These are phyloP conservation scores for Apis florea DNA, from an alignment of 1,140 invertebrate genomes.

Conservation along the genomic window DNA sequence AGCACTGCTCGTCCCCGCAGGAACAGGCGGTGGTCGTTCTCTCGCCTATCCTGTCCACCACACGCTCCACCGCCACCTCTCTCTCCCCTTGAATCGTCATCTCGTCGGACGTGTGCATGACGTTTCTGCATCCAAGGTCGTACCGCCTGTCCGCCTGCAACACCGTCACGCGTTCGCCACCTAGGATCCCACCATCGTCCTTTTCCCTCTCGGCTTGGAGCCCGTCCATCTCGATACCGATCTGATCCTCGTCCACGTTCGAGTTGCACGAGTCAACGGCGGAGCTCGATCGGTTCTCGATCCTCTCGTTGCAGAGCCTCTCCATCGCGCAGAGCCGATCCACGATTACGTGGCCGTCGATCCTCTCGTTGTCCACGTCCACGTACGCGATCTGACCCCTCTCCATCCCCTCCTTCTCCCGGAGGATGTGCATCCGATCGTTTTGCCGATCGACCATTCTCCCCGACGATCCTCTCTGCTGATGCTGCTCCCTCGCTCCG, in stretches of 20 bases:
- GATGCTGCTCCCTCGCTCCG: constrained; percentile 28
- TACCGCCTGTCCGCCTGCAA: constrained; percentile 67
- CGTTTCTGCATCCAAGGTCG: constrained; percentile 68
- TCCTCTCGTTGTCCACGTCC: constrained; percentile 65
- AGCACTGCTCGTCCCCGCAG: constrained; percentile 75
- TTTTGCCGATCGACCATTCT: constrained; percentile 44
- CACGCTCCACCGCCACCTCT: constrained; percentile 67
- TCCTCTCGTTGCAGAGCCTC: constrained; percentile 75
- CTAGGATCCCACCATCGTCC: constrained; percentile 53
- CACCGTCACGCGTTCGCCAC: constrained; percentile 63
- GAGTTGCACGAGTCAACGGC: constrained; percentile 76
- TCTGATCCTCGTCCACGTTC: constrained; percentile 72
- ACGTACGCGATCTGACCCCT: constrained; percentile 51
- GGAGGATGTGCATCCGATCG: constrained; percentile 56
- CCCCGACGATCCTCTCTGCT: constrained; percentile 40
- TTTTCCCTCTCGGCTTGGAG: constrained; percentile 65
- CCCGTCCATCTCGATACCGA: constrained; percentile 65
- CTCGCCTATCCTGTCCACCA: constrained; percentile 71
- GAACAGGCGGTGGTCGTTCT: constrained; percentile 73
- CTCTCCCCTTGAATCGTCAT: constrained; percentile 64
- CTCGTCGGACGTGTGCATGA: constrained; percentile 67
- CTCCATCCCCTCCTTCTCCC: constrained; percentile 53
- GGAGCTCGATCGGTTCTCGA: constrained; percentile 73
- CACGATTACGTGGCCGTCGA: constrained; percentile 63
- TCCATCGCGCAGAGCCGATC: constrained; percentile 75